Percentiles rank a stretch among this genome's conserved stretches.
These are phyloP conservation scores for Columbina picui DNA, from an alignment of 2,113 vertebrate species.

Conservation along the genomic window DNA sequence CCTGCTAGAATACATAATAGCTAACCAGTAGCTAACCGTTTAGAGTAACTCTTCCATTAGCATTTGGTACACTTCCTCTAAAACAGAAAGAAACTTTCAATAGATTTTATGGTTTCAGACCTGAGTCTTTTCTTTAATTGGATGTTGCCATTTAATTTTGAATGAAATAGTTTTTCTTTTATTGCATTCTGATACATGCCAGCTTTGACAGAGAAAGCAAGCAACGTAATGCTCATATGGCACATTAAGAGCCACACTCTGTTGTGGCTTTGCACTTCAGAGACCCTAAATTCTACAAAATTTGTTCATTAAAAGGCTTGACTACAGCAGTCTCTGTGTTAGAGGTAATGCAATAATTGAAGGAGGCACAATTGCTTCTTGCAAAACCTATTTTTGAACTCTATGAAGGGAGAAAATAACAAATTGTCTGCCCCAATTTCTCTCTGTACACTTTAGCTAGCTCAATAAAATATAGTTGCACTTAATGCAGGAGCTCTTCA, in stretches of 20 bases:
- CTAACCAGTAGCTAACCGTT: conserved; percentile 19
- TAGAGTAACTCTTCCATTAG: conserved; percentile 44
- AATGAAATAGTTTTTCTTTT: conserved; percentile 59
- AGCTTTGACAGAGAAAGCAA: conserved; percentile 49
- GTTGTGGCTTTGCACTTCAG: conserved; percentile 46
- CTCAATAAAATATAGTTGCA: background rate
- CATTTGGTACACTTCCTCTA: conserved; percentile 48
- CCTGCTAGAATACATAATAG: conserved; percentile 35
- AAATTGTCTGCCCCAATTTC: conserved; percentile 5
- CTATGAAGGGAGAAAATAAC: conserved; percentile 7
- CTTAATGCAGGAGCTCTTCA: background rate
- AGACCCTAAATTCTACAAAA: conserved; percentile 50
- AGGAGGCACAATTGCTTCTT: conserved; percentile 36
- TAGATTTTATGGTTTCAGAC: conserved; percentile 25
- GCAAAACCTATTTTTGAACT: conserved; percentile 37
- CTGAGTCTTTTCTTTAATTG: conserved; percentile 46
- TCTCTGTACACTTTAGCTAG: background rate
- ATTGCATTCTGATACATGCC: conserved; percentile 37
- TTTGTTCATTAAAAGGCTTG: conserved; percentile 46
- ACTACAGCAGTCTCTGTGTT: conserved; percentile 4
- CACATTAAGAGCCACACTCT: conserved; percentile 28
- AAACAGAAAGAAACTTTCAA: conserved; percentile 54
- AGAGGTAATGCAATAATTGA: conserved; percentile 19
- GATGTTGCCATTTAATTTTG: conserved; percentile 48
- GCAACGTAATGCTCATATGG: conserved; percentile 34